Base-by-base conservation (phyloP, 2,113 vertebrate species). In the Atherinomorus stipes region DNA sequence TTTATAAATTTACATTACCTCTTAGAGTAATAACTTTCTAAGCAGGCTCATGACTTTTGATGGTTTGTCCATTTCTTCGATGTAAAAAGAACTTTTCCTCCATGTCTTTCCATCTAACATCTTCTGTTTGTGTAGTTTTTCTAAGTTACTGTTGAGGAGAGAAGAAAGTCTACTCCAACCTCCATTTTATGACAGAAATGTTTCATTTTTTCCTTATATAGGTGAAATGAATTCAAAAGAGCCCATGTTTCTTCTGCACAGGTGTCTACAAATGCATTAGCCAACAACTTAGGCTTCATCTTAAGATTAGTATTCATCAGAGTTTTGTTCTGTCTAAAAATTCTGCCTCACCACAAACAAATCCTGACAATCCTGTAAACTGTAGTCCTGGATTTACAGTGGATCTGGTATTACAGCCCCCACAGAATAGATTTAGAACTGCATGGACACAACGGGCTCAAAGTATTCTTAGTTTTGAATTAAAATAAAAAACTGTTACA, bases 381-480 rank as follows among this genome's bases (percentile, higher is more conserved):
- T 87, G 60, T 60, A 69, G 78, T 56, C 25, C 7, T 54, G 74
- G 73, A 76, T 80, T 83, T 80, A 63, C 6, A 22, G 42, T 63
- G 73, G 76, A 73, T 80, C 84, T 82, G 52, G 7, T 45, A 62
- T 64, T 23, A 21, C 3, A 18, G 45, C 45, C 23, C 66, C 38
- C 42, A 26, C 49, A 51, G 53, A 54, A 61, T 71, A 71, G 31
- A 73, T 51, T 68, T 11, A 18, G 71, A 44, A n/a, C 40, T 16
- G 26, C 57, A 61, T 73, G 13, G 44, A 76, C 58, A 49, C 44
- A 52, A 53, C 38, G 59, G 64, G 19, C 53, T 21, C 1, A 1
- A 54, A 66, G 49, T 59, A 53, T 47, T 58, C 47, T 71, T 23
- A 38, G n/a, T 18, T 34, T 34, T 69, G 60, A 49, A 71, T 74